These are phyloP conservation scores for Heliconius himera DNA, from an alignment of 1,140 invertebrate genomes.

Conservation along the genomic window DNA sequence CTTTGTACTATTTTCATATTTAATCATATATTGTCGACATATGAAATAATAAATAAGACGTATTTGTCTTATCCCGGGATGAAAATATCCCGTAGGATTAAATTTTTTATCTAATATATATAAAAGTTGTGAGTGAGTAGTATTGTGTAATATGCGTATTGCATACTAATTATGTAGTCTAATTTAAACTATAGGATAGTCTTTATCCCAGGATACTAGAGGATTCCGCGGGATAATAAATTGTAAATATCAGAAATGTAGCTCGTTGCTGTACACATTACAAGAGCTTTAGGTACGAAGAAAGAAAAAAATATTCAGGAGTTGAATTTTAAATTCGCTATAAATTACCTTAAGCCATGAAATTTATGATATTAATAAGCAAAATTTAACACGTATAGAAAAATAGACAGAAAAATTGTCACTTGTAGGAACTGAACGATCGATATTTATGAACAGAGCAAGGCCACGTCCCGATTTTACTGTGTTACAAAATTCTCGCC, in stretches of 20 bases:
- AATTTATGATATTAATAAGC: neutral
- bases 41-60: neutral
- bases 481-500: neutral
- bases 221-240: neutral
- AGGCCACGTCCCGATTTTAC: neutral
- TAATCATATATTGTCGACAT: neutral
- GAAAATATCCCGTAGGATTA: neutral
- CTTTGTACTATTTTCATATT: neutral
- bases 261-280: too few species aligned
- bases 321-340: neutral
- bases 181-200: neutral
- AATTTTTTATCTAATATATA: too few species aligned
- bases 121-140: neutral
- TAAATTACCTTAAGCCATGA: neutral
- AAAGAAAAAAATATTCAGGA: neutral
- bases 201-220: neutral
- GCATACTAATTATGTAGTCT: neutral
- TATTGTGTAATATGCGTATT: conserved; percentile 1
- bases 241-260: neutral
- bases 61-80: neutral
- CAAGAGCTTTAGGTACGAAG: too few species aligned
- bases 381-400: too few species aligned
- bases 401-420: neutral
- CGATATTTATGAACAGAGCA: neutral
- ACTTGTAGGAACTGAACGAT: neutral